phyloP scores from a whole-genome alignment of 2,888 invertebrate genomes.

The Trisateles emortualis region DNA sequence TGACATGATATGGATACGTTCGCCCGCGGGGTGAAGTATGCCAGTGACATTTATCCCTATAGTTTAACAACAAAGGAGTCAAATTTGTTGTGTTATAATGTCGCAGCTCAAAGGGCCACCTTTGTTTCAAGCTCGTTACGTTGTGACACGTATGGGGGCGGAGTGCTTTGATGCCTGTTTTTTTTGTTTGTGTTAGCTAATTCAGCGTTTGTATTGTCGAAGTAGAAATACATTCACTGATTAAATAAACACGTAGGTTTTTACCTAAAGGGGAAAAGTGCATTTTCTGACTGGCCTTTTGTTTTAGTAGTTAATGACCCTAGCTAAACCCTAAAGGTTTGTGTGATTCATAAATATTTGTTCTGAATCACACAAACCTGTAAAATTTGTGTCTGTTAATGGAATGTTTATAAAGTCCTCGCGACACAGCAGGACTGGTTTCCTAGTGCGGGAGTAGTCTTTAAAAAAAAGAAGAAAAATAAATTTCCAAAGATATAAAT shows the following conservation, averaged over 20 bases:
- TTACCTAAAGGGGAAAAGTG: too few species aligned
- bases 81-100: conserved; percentile 68
- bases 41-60: conserved; percentile 75
- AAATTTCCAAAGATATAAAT: too few species aligned
- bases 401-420: too few species aligned
- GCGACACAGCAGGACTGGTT: too few species aligned
- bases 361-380: too few species aligned
- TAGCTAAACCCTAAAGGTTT: too few species aligned
- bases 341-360: too few species aligned
- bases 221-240: neutral
- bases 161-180: conserved; percentile 51
- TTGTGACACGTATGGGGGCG: conserved; percentile 59
- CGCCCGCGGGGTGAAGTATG: conserved; percentile 53
- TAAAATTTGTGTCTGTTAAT: too few species aligned
- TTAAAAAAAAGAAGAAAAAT: too few species aligned
- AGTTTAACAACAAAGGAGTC: conserved; percentile 73
- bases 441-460: too few species aligned
- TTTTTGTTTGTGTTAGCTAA: conserved; percentile 36
- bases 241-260: conserved; percentile 7
- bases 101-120: conserved; percentile 57
- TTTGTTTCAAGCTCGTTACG: conserved; percentile 61
- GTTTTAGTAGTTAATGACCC: too few species aligned
- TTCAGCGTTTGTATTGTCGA: conserved; percentile 8
- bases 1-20: conserved; percentile 35
- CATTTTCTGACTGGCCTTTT: too few species aligned